Evolutionary conservation across 2,888 invertebrate genomes (phyloP), one percentile per base, ranked within the genome.

Genomic region (Troides oblongomaculatus): DNA sequence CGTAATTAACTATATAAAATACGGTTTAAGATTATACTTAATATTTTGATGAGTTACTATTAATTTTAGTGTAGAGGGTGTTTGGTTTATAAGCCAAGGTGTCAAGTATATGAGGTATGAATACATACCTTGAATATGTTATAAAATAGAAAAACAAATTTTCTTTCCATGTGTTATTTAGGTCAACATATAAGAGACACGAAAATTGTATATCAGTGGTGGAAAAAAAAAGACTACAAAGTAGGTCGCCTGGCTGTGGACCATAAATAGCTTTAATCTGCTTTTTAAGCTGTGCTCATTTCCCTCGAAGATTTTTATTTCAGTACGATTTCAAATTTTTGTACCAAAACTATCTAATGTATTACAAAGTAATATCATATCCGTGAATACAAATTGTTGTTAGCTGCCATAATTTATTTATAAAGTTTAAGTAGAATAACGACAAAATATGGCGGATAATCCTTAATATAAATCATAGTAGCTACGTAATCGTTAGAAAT

Each of bases 381-480:
- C 21, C 21, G 21, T 21, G 21, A 6, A 18, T 53, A n/a, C 12
- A 53, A 53, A 53, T n/a, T 2, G 53, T n/a, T 6, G 8, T 53
- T 53, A n/a, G 17, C 10, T n/a, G 7, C 46, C 1, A 2, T n/a
- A 53, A 53, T n/a, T n/a, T 53, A 53, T 53, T 53, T 53, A 53
- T 8, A 53, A 53, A 53, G 53, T 53, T 53, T 53, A 53, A 53
- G 53, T 53, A 6, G n/a, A n/a, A n/a, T 18, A 53, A 53, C n/a
- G 53, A 53, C 5, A 6, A 2, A 53, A 53, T 7, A 53, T 36
- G 57, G 43, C 6, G 30, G n/a, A 57, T 56, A 62, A 77, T 70
- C 64, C 64, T 50, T 65, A 73, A 74, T 73, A 76, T 79, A 80
- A 85, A 85, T 84, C 81, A 79, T 77, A 80, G 79, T 74, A 75